Base-by-base conservation (phyloP, 2,888 invertebrate genomes). In the Erebia ligea region DNA sequence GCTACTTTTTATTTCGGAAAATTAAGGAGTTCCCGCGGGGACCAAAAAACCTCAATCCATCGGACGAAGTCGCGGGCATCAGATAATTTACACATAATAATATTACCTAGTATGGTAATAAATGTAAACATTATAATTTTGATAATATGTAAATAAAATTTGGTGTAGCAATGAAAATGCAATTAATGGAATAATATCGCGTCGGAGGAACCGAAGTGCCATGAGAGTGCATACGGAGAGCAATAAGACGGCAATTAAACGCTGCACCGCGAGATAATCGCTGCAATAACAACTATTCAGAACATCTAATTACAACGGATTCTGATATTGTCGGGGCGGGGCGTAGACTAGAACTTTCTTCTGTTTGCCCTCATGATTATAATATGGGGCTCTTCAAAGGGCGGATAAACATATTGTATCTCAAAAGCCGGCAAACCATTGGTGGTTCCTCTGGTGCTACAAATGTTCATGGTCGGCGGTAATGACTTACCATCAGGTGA, bases 281-380 rank as follows among this genome's bases (percentile, higher is more conserved):
- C 80, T 73, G 81, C 74, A 77, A 77, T 88, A 87, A 89, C 86
- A 88, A 87, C 89, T 85, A 86, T 85, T 88, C 82, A 80, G 84
- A 81, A 80, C 81, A 83, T 89, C 84, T 86, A 88, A 91, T 90
- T 89, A 85, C 85, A 77, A 73, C 69, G 71, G 78, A 79, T 79
- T 77, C 77, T 70, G 78, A 80, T 80, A 78, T 74, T 69, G 63
- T 25, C 54, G 15, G 15, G 63, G 40, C 54, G 15, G 15, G 52
- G 52, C 21, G 21, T 48, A 25, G 42, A 71, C 71, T 65, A 9
- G 40, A 73, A 70, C 63, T 58, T 63, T 68, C 73, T 73, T 66
- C 42, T 68, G 34, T 25, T 2, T 34, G 5, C 34, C 34, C 34
- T 34, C 34, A 34, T 34, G 6, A 34, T 34, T 34, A 34, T 34